These are phyloP conservation scores for Hirtodrosophila histrioides DNA, from an alignment of 2,888 invertebrate species.

Conservation along the genomic window DNA sequence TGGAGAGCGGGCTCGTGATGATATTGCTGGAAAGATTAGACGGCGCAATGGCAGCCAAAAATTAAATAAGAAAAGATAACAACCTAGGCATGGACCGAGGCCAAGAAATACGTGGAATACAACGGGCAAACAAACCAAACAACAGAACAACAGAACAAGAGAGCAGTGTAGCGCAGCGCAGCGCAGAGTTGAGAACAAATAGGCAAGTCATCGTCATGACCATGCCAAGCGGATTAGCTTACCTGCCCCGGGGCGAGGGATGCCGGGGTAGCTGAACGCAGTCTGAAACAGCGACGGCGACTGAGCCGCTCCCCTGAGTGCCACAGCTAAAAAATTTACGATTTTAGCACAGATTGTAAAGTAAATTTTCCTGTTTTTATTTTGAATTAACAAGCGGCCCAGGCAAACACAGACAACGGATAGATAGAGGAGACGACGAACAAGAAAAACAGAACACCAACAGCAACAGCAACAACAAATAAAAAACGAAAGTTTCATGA, in stretches of 20 bases:
- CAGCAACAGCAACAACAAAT: conserved; percentile 38
- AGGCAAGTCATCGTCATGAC: conserved; percentile 72
- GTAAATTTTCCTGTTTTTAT: conserved; percentile 82
- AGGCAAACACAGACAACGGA: conserved; percentile 39
- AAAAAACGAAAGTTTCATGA: conserved; percentile 75
- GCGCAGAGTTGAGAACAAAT: conserved; percentile 65
- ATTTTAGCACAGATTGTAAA: conserved; percentile 82
- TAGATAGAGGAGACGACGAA: conserved; percentile 13
- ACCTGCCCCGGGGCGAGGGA: conserved; percentile 43
- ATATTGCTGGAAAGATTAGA: conserved; percentile 82
- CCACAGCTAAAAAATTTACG: conserved; percentile 73
- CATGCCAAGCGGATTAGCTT: conserved; percentile 74
- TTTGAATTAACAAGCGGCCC: conserved; percentile 77
- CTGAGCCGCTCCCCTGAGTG: conserved; percentile 60
- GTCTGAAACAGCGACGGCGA: conserved; percentile 5
- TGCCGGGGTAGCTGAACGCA: conserved; percentile 1
- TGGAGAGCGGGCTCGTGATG: conserved; percentile 59
- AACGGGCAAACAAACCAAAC: conserved; percentile 30
- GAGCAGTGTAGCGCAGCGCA: conserved; percentile 3
- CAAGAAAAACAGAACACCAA: conserved; percentile 18
- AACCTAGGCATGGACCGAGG: conserved; percentile 62
- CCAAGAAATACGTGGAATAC: conserved; percentile 54
- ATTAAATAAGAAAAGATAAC: conserved; percentile 77
- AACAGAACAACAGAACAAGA: conserved; percentile 19
- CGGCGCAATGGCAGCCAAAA: conserved; percentile 71